A percentile compares a stretch with the other conserved stretches of the same genome.
Evolutionary conservation across 2,888 invertebrate genomes (phyloP).

Genomic region (Toxonevra muliebris): DNA sequence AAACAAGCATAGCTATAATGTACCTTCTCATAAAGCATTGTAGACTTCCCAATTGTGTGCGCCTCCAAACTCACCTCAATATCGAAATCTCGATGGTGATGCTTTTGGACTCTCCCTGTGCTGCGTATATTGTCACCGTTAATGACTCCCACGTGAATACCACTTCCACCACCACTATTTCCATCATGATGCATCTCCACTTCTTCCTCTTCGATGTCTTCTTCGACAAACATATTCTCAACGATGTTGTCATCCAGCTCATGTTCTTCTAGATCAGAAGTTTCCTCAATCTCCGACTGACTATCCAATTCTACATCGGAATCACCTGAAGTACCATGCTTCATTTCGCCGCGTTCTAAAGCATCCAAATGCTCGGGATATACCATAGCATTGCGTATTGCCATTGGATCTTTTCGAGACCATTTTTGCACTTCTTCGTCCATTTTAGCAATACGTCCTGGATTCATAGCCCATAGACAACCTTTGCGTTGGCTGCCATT

Average conservation of each 20-base stretch:
- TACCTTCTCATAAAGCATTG: slow-evolving; percentile 39
- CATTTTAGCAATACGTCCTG: slow-evolving; percentile 94
- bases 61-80: slow-evolving; percentile 67
- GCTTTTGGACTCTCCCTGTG: slow-evolving; percentile 48
- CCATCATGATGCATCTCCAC: slow-evolving; percentile 45
- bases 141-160: slow-evolving; percentile 32
- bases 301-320: slow-evolving; percentile 69
- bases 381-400: slow-evolving; percentile 93
- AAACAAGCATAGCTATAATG: slow-evolving; percentile 22
- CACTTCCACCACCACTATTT: slow-evolving; percentile 30
- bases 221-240: slow-evolving; percentile 64
- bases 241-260: slow-evolving; percentile 68
- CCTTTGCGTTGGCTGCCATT: slow-evolving; percentile 86
- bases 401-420: slow-evolving; percentile 93
- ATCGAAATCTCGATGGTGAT: slow-evolving; percentile 67
- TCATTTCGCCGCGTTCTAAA: slow-evolving; percentile 88
- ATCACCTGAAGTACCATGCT: slow-evolving; percentile 74
- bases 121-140: background rate
- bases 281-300: slow-evolving; percentile 66
- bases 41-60: slow-evolving; percentile 38
- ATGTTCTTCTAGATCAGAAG: slow-evolving; percentile 69
- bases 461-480: slow-evolving; percentile 97
- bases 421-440: slow-evolving; percentile 98
- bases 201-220: slow-evolving; percentile 63
- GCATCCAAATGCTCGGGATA: slow-evolving; percentile 88